Base-by-base conservation (phyloP, 1,140 invertebrate genomes). In the Pogonognathellus flavescens region DNA sequence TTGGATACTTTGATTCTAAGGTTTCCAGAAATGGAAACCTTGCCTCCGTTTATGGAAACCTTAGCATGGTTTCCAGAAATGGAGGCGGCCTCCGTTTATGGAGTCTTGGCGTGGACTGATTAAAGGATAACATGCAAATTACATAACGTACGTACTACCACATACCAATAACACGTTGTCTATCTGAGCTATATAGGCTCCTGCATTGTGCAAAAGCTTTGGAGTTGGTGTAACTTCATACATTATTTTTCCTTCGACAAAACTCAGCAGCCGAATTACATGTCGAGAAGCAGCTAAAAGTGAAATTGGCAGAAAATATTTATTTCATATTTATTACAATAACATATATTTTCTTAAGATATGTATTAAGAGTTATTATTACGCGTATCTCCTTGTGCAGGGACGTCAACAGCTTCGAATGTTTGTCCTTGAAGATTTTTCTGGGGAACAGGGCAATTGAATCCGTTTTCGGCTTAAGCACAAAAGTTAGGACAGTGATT, bases 221-320 rank as follows among this genome's bases (percentile, higher is more conserved):
- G 92, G 90, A 0, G 93, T 92, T 49, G 90, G 90, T 0, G 92
- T 91, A 1, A 94, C 92, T 53, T 93, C 90, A 49, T 91, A 90
- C 13, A 97, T 90, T 66, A 95, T 91, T 80, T 93, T 91, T 0
- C 96, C 96, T 0, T 94, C 93, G 16, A 94, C 91, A 89, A 93
- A 97, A 70, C 94, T 93, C 85, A 97, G 89, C 3, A 97, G 91
- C 25, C 95, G 92, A 0, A 97, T 93, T 0, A 94, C 92, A 89
- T 96, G 93, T 52, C 90, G 14, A 4, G 70, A 49, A 8, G 7
- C 8, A n/a, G 14, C 70, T 49, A 49, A n/a, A n/a, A n/a, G n/a
- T n/a, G 41, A 11, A 16, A 76, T 70, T 31, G 25, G 11, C n/a
- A n/a, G n/a, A n/a, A n/a, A n/a, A n/a, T n/a, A n/a, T n/a, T n/a